Evolutionary conservation across 2,888 invertebrate genomes (phyloP).

Genomic region (Toxonevra muliebris): DNA sequence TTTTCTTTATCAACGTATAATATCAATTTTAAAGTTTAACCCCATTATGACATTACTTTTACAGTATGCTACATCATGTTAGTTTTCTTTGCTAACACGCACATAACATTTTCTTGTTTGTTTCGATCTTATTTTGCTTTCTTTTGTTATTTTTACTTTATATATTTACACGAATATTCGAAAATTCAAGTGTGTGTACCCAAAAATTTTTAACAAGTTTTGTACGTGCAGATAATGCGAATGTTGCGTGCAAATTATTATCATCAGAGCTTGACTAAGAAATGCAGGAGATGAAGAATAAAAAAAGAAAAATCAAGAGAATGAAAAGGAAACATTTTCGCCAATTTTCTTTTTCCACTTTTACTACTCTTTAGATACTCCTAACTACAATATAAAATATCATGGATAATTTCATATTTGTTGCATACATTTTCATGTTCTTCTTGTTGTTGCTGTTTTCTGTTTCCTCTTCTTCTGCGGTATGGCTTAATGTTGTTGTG

Average conservation of each 20-base stretch:
- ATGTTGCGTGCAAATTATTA: constrained; percentile 33
- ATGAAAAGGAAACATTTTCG: constrained; percentile 34
- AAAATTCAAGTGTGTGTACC: too few relatives aligned
- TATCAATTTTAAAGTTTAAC: too few relatives aligned
- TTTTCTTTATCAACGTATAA: too few relatives aligned
- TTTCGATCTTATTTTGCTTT: too few relatives aligned
- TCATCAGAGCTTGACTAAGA: background rate
- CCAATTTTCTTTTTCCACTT: constrained; percentile 5
- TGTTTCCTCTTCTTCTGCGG: background rate
- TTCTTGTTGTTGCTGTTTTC: constrained; percentile 10
- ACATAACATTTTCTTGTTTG: too few relatives aligned
- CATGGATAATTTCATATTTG: constrained; percentile 23
- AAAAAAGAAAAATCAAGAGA: too few relatives aligned
- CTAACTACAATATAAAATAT: background rate
- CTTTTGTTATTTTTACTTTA: too few relatives aligned
- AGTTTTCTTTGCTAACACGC: too few relatives aligned
- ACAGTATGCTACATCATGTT: too few relatives aligned
- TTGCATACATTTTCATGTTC: constrained; percentile 1
- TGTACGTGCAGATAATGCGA: constrained; percentile 35
- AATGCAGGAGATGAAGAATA: background rate
- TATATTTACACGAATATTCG: too few relatives aligned
- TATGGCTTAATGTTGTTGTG: background rate
- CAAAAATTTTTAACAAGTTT: constrained; percentile 31
- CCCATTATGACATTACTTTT: too few relatives aligned
- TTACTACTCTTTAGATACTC: too few relatives aligned